phyloP scores from a whole-genome alignment of 2,797 vertebrate species.

The Serranus cabrilla region DNA sequence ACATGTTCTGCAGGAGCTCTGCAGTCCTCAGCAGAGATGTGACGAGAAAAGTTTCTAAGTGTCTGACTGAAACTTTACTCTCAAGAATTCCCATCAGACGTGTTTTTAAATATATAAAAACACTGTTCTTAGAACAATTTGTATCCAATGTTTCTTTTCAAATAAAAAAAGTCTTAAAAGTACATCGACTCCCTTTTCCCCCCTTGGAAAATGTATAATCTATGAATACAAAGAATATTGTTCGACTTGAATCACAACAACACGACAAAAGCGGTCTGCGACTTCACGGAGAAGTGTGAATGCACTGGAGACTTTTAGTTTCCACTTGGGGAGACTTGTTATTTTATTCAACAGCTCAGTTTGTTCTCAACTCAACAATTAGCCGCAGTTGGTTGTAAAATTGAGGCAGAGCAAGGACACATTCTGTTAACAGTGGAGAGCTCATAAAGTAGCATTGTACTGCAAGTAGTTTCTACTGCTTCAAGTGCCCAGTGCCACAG shows the following conservation, averaged over 20 bases:
- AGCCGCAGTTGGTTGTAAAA: background rate
- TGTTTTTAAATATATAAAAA: background rate
- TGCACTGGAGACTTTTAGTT: background rate
- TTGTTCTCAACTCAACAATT: background rate
- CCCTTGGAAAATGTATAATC: background rate
- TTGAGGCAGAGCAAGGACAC: background rate
- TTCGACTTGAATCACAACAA: background rate
- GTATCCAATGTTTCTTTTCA: background rate
- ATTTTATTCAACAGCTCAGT: constrained; percentile 4
- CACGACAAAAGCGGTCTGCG: background rate
- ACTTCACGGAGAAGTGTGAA: background rate
- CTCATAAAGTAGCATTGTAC: background rate
- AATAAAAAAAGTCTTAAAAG: background rate
- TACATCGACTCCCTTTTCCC: background rate
- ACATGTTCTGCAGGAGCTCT: constrained; percentile 17
- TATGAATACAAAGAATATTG: background rate
- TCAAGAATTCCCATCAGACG: background rate
- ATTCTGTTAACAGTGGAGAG: constrained; percentile 8
- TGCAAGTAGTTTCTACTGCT: background rate
- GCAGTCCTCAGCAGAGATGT: background rate
- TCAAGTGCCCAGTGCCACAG: constrained; percentile 4
- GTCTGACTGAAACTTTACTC: background rate
- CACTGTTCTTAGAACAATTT: background rate
- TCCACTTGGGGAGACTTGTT: background rate
- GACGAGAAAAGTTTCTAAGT: background rate